Percentiles rank a stretch among this genome's conserved stretches.
Conservation (phyloP, 2,113 vertebrate species). For the Notarius quadriscutis region DNA sequence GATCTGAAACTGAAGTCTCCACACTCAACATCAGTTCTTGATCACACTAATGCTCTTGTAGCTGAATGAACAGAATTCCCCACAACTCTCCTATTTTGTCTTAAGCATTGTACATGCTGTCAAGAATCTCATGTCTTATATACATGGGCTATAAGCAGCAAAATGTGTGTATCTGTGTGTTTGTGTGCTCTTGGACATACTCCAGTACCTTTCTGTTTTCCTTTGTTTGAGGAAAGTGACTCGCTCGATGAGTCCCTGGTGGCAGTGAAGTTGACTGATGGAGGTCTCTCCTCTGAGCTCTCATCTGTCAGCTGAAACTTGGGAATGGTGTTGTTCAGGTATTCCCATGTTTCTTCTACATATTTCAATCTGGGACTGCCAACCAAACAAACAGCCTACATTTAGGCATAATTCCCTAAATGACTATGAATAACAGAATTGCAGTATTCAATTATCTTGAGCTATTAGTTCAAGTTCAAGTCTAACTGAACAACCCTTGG, state of each 20-base stretch:
- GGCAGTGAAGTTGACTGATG: slow-evolving; percentile 50
- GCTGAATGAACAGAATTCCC: not conserved
- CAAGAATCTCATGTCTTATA: not conserved
- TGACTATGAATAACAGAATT: not conserved
- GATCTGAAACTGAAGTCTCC: too few relatives aligned
- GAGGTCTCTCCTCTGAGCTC: slow-evolving; percentile 57
- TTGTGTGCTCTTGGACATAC: not conserved
- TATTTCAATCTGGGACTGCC: slow-evolving; percentile 67
- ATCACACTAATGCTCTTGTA: too few relatives aligned
- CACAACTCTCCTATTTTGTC: not conserved
- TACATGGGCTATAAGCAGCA: not conserved
- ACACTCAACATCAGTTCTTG: too few relatives aligned
- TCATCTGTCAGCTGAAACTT: slow-evolving; percentile 74
- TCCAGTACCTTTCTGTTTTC: slow-evolving; percentile 65
- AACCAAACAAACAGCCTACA: slow-evolving; percentile 1
- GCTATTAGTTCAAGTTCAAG: slow-evolving; percentile 8
- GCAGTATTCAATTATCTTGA: slow-evolving; percentile 19
- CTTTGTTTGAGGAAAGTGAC: slow-evolving; percentile 56
- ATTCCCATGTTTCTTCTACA: slow-evolving; percentile 77
- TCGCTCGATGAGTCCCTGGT: slow-evolving; percentile 56
- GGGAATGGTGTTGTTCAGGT: slow-evolving; percentile 78
- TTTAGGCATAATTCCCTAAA: not conserved
- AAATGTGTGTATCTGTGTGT: not conserved
- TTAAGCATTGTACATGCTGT: not conserved
- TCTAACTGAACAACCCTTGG: not conserved